These are phyloP conservation scores for Brachionus rotundiformis DNA, from an alignment of 1,140 invertebrate genomes.

Conservation along the genomic window DNA sequence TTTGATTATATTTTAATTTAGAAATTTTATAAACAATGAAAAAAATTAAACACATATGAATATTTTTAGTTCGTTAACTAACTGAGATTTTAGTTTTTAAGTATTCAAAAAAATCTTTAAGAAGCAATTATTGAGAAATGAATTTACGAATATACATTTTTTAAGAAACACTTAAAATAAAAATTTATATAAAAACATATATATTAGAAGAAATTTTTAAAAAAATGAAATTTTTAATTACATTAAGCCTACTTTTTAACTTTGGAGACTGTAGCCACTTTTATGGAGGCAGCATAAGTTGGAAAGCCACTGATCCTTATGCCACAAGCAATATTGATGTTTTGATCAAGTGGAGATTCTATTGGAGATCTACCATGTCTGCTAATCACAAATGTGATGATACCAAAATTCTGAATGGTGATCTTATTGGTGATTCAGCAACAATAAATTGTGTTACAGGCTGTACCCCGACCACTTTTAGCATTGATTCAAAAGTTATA, in stretches of 20 bases:
- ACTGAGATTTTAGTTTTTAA: no score
- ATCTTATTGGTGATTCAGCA: neutral
- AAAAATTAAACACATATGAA: no score
- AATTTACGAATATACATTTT: no score
- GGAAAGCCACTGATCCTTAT: neutral
- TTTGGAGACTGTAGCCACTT: neutral
- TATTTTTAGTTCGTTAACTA: no score
- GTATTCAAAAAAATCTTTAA: no score
- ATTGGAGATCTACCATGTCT: neutral
- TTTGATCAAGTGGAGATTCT: neutral
- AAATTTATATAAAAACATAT: no score
- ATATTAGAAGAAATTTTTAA: no score
- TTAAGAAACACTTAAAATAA: no score
- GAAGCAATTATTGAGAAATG: no score
- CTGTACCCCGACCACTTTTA: neutral
- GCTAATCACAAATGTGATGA: neutral
- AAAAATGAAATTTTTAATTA: neutral
- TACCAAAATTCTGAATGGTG: neutral
- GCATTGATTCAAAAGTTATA: neutral
- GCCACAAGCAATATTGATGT: neutral
- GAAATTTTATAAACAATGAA: no score
- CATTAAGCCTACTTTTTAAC: neutral
- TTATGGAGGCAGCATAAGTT: neutral
- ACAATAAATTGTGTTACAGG: neutral
- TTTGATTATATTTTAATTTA: no score